Evolutionary conservation across 2,113 vertebrate genomes (phyloP).

Genomic region (Ammodytes dubius): DNA sequence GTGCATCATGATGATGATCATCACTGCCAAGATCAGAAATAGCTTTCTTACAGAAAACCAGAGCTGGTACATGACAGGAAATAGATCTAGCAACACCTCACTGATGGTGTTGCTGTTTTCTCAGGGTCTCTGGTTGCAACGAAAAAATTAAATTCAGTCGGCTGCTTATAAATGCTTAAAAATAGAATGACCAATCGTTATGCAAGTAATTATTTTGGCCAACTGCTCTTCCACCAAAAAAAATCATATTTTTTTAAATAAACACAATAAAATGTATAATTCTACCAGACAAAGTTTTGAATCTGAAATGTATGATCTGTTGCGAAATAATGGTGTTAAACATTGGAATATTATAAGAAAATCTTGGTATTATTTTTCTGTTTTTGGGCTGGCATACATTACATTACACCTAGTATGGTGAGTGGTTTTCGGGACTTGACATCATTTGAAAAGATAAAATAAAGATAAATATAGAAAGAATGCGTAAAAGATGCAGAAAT

Average conservation of each 20-base stretch:
- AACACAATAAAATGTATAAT: background rate
- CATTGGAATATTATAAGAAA: background rate
- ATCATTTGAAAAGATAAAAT: too few species aligned
- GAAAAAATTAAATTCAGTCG: constrained; percentile 37
- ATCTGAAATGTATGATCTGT: background rate
- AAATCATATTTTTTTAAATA: background rate
- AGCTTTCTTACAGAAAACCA: constrained; percentile 40
- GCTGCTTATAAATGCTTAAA: constrained; percentile 19
- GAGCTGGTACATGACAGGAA: constrained; percentile 44
- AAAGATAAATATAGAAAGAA: too few species aligned
- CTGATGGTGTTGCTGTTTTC: constrained; percentile 37
- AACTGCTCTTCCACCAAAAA: background rate
- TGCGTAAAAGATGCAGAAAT: too few species aligned
- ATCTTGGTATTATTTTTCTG: background rate
- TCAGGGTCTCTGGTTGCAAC: constrained; percentile 64
- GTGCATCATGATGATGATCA: constrained; percentile 24
- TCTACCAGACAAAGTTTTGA: background rate
- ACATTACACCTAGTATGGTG: background rate
- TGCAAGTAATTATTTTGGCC: constrained; percentile 40
- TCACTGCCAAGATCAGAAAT: constrained; percentile 45
- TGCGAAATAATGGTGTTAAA: background rate
- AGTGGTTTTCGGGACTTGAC: too few species aligned
- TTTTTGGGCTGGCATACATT: background rate
- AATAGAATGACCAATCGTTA: constrained; percentile 41
- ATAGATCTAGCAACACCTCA: constrained; percentile 28